phyloP scores from a whole-genome alignment of 2,797 vertebrate genomes.

The Tauraco hartlaubi region DNA sequence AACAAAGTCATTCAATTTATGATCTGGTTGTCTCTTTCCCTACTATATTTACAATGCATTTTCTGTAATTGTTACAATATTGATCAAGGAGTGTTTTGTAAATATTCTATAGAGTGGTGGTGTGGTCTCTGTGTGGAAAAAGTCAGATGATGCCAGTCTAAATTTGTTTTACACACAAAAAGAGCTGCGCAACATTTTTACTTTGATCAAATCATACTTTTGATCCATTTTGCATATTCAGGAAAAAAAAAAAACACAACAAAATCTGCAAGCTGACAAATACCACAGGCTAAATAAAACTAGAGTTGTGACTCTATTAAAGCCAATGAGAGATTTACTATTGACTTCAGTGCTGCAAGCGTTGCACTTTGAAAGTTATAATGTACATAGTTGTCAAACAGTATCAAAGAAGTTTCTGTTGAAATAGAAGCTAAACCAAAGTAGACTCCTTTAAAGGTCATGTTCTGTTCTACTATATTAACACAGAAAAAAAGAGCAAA shows the following conservation, averaged over 20 bases:
- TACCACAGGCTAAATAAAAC: not conserved
- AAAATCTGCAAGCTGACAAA: not conserved
- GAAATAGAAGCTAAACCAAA: not conserved
- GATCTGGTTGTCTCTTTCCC: slow-evolving; percentile 29
- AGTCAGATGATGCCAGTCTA: not conserved
- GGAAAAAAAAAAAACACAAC: not conserved
- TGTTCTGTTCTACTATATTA: not conserved
- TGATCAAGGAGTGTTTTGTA: slow-evolving; percentile 44
- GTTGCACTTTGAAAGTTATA: not conserved
- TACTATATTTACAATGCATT: slow-evolving; percentile 32
- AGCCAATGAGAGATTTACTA: not conserved
- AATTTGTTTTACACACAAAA: not conserved
- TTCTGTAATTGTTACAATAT: slow-evolving; percentile 55
- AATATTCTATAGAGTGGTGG: not conserved
- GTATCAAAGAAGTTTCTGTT: not conserved
- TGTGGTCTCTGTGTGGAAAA: not conserved
- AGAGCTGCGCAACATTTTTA: not conserved
- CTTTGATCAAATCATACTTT: not conserved
- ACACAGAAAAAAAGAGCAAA: not conserved
- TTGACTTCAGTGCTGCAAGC: not conserved
- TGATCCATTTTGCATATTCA: not conserved
- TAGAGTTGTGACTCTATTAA: not conserved
- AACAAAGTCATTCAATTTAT: slow-evolving; percentile 64
- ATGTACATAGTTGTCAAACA: not conserved
- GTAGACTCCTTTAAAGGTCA: not conserved